These are phyloP conservation scores for Pedionomus torquatus DNA, from an alignment of 2,113 vertebrate genomes.

Conservation along the genomic window DNA sequence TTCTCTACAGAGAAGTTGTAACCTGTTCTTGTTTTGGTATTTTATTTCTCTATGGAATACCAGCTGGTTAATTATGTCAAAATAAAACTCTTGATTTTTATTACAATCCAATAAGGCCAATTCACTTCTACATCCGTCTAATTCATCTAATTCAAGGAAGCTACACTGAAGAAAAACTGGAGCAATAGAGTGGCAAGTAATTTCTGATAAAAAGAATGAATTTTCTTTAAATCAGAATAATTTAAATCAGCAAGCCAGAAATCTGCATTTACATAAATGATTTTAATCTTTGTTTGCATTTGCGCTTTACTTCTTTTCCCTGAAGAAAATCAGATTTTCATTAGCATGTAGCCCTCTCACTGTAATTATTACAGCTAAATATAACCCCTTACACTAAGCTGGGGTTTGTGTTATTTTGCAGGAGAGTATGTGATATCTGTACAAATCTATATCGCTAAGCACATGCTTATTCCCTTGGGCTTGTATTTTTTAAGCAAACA, in stretches of 20 bases:
- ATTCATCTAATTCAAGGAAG: neutral
- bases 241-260: neutral
- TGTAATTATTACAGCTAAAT: neutral
- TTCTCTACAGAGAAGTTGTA: neutral
- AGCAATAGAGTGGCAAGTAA: neutral
- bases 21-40: neutral
- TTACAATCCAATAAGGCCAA: neutral
- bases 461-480: neutral
- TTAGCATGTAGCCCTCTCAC: neutral
- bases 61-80: neutral
- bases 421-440: neutral
- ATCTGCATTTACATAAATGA: neutral
- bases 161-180: neutral
- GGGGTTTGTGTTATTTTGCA: neutral
- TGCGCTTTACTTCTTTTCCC: neutral
- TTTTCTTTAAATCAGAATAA: slow-evolving; percentile 5
- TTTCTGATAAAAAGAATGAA: neutral
- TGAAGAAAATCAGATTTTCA: neutral
- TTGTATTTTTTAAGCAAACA: neutral
- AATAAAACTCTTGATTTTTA: neutral
- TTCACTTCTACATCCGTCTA: neutral
- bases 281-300: neutral
- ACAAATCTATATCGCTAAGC: neutral
- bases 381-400: neutral
- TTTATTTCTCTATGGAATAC: neutral